Conservation (phyloP, 2,113 vertebrate species). For the Xyrauchen texanus region DNA sequence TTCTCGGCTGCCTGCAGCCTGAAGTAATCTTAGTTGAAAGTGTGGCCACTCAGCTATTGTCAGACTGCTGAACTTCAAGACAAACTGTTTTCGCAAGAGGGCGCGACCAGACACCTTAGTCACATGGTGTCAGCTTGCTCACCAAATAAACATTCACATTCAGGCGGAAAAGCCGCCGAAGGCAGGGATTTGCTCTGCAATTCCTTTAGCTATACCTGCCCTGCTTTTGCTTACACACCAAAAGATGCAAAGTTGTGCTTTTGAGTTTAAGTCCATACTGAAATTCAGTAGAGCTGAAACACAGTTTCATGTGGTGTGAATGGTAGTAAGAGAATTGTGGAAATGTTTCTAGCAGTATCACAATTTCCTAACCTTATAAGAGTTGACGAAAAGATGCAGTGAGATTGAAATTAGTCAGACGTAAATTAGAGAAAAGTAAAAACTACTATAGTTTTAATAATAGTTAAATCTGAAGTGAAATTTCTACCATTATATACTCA, state of each 20-base stretch:
- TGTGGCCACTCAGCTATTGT: constrained; percentile 43
- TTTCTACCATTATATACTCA: too few relatives aligned
- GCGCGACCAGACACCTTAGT: constrained; percentile 40
- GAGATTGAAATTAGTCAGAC: too few relatives aligned
- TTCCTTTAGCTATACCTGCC: neutral
- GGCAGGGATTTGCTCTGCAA: neutral
- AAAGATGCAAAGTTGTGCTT: neutral
- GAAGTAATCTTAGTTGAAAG: constrained; percentile 52
- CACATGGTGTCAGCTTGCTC: constrained; percentile 31
- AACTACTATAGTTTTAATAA: too few relatives aligned
- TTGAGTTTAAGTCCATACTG: constrained; percentile 7
- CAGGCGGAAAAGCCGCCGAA: neutral
- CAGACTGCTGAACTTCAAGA: constrained; percentile 42
- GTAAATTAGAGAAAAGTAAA: too few relatives aligned
- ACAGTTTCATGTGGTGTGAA: neutral
- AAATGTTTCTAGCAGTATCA: neutral
- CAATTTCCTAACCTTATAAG: too few relatives aligned
- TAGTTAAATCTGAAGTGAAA: too few relatives aligned
- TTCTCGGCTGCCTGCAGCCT: constrained; percentile 50
- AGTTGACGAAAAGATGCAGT: neutral
- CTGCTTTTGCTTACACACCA: too few relatives aligned
- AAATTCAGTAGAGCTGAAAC: neutral
- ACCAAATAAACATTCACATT: constrained; percentile 26
- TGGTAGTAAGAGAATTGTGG: neutral
- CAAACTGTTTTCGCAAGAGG: constrained; percentile 53